Evolutionary conservation across 2,113 vertebrate genomes (phyloP).

Genomic region (Gorsachius goisagi): DNA sequence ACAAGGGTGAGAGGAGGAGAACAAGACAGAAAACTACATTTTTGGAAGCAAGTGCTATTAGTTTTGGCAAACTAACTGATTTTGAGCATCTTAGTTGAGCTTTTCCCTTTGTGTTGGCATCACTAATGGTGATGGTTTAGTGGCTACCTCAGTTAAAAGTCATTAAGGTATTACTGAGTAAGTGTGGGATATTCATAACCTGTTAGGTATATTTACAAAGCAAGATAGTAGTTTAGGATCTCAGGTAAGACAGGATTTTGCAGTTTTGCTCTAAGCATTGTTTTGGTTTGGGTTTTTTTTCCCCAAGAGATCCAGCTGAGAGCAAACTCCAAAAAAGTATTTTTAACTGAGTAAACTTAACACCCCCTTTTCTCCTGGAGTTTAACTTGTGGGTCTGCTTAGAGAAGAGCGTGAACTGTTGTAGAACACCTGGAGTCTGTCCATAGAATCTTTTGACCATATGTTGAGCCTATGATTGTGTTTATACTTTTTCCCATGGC

Average conservation of each 20-base stretch:
- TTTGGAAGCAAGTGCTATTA: neutral
- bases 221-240: neutral
- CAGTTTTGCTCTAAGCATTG: neutral
- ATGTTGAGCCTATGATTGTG: neutral
- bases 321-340: neutral
- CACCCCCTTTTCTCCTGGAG: neutral
- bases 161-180: neutral
- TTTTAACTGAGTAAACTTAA: neutral
- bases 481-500: neutral
- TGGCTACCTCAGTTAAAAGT: constrained; percentile 33
- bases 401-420: neutral
- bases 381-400: neutral
- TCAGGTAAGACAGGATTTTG: neutral
- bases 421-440: neutral
- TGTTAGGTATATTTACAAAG: neutral
- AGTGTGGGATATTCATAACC: neutral
- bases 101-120: neutral
- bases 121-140: neutral
- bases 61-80: neutral
- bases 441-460: neutral
- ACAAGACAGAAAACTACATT: neutral
- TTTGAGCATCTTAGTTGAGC: neutral
- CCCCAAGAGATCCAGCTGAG: neutral
- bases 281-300: neutral
- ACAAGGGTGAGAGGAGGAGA: neutral